Conservation (phyloP, 2,113 vertebrate species). For the Limnothrissa miodon region DNA sequence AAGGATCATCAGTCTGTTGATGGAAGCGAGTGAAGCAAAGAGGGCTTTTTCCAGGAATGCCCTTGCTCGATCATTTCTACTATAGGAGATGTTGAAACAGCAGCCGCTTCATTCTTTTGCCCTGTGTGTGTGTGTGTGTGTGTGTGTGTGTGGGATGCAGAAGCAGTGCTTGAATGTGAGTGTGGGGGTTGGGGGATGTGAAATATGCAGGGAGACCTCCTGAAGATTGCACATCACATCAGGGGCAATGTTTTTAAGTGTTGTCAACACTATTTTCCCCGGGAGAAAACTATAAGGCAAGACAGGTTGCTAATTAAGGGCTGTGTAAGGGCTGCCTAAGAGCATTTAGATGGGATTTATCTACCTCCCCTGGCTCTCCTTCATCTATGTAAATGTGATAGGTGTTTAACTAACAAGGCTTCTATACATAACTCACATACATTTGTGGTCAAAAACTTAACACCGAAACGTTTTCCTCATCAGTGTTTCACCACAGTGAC, state of each 20-base stretch:
- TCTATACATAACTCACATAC: not conserved
- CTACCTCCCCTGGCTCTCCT: not conserved
- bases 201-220: not conserved
- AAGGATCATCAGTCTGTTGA: not conserved
- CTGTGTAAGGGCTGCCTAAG: too few relatives aligned
- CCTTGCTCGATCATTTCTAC: not conserved
- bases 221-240: not conserved
- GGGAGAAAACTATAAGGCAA: not conserved
- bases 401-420: not conserved
- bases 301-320: not conserved
- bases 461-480: not conserved
- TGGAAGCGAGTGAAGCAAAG: not conserved
- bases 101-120: not conserved
- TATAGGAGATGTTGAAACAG: not conserved
- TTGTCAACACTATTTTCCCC: not conserved
- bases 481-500: not conserved
- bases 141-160: not conserved
- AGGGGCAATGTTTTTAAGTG: not conserved
- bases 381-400: not conserved
- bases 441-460: not conserved
- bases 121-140: not conserved
- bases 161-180: not conserved
- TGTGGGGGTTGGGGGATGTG: not conserved
- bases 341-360: not conserved
- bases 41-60: slow-evolving; percentile 2